Conservation (phyloP, 2,113 vertebrate genomes). For the Chlorodrepanis virens region DNA sequence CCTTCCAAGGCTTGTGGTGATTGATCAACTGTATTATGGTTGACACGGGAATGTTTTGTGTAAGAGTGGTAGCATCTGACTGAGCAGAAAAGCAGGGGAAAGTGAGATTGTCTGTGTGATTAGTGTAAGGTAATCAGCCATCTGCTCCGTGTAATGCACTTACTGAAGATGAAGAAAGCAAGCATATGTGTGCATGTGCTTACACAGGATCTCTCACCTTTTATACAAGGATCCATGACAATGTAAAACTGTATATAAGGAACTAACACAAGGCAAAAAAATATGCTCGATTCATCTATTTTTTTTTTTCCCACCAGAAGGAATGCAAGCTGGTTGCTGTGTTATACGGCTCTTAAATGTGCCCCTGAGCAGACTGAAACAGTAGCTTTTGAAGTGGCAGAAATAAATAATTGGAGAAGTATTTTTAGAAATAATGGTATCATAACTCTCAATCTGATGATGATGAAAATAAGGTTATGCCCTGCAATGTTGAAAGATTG, state of each 20-base stretch:
- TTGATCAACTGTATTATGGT: neutral
- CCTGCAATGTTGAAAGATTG: neutral
- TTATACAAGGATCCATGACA: neutral
- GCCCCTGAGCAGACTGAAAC: neutral
- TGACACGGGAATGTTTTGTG: neutral
- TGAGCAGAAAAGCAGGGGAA: conserved; percentile 14
- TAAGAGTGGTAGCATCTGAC: neutral
- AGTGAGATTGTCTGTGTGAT: neutral
- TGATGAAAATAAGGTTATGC: neutral
- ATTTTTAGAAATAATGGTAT: neutral
- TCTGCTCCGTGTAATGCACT: conserved; percentile 26
- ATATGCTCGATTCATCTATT: neutral
- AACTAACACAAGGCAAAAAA: neutral
- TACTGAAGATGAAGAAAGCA: neutral
- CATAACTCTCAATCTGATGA: neutral
- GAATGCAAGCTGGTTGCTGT: neutral
- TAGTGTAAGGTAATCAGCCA: conserved; percentile 46
- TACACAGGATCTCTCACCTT: neutral
- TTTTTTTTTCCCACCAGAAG: neutral
- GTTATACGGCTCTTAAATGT: neutral
- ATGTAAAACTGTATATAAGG: neutral
- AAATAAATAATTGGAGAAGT: neutral
- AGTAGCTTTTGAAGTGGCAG: neutral
- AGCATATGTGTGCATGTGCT: conserved; percentile 11
- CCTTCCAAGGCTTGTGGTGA: neutral